Percentiles rank a stretch among this genome's conserved stretches.
These are phyloP conservation scores for Rhagonycha lutea DNA, from an alignment of 2,888 invertebrate genomes.

Conservation along the genomic window DNA sequence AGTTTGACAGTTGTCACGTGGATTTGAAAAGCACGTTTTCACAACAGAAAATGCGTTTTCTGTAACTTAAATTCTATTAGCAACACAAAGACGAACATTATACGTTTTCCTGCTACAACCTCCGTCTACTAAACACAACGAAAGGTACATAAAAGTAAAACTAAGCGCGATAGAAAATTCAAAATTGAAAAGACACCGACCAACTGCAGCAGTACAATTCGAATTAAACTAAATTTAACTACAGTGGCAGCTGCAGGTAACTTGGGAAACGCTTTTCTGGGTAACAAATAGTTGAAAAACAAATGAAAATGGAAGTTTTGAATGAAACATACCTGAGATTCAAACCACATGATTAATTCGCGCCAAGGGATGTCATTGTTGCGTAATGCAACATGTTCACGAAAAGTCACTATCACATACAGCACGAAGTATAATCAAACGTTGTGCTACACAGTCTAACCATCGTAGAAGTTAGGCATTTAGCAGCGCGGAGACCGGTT, in stretches of 20 bases:
- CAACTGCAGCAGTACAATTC: neutral
- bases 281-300: neutral
- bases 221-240: neutral
- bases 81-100: neutral
- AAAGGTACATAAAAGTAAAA: neutral
- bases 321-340: constrained; percentile 52
- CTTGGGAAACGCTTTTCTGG: neutral
- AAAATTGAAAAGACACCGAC: neutral
- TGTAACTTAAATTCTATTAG: constrained; percentile 2
- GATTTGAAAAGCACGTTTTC: constrained; percentile 32
- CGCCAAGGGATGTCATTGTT: constrained; percentile 51
- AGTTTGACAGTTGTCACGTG: constrained; percentile 57
- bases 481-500: constrained; percentile 53
- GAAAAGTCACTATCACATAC: constrained; percentile 45
- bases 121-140: neutral
- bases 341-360: constrained; percentile 56
- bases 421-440: constrained; percentile 45
- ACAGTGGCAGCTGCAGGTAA: neutral
- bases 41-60: constrained; percentile 15
- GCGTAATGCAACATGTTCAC: constrained; percentile 53
- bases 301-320: neutral
- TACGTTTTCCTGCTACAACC: neutral
- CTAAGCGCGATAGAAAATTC: neutral
- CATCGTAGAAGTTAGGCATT: constrained; percentile 44
- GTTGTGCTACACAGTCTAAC: constrained; percentile 47